Evolutionary conservation across 2,113 vertebrate species (phyloP).

Genomic region (Lycaon pictus): DNA sequence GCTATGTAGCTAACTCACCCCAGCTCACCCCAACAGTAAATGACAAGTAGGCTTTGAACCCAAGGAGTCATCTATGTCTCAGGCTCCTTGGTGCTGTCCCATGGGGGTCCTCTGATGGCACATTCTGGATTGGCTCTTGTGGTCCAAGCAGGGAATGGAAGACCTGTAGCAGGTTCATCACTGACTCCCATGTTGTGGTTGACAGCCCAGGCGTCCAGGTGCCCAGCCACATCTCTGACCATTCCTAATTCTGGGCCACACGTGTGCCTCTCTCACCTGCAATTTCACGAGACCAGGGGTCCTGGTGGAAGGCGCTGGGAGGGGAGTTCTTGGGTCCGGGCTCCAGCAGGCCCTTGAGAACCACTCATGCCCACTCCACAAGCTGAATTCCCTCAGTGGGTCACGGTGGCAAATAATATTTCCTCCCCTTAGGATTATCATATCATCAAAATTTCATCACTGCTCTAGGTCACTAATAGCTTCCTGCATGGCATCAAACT

Average conservation of each 20-base stretch:
- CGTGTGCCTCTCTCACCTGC: not conserved
- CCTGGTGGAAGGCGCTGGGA: not conserved
- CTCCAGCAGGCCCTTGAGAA: not conserved
- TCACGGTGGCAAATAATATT: not conserved
- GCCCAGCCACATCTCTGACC: not conserved
- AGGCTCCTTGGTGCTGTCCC: not conserved
- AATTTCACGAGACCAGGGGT: not conserved
- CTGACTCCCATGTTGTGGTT: accelerated
- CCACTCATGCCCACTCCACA: not conserved
- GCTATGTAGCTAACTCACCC: not conserved
- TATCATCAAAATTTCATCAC: conserved; percentile 83
- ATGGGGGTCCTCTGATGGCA: accelerated
- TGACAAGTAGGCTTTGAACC: not conserved
- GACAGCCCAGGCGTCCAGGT: accelerated
- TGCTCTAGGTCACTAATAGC: conserved; percentile 81
- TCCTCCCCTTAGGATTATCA: conserved; percentile 60
- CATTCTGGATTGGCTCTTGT: not conserved
- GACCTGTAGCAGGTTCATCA: not conserved
- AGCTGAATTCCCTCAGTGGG: not conserved
- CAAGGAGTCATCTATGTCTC: accelerated
- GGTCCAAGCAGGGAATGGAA: not conserved
- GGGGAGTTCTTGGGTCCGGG: not conserved
- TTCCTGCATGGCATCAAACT: conserved; percentile 84
- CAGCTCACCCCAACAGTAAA: not conserved
- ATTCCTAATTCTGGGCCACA: not conserved